A percentile compares a stretch with the other conserved stretches of the same genome.
phyloP scores from a whole-genome alignment of 2,113 vertebrate species.

The Cheilinus undulatus region DNA sequence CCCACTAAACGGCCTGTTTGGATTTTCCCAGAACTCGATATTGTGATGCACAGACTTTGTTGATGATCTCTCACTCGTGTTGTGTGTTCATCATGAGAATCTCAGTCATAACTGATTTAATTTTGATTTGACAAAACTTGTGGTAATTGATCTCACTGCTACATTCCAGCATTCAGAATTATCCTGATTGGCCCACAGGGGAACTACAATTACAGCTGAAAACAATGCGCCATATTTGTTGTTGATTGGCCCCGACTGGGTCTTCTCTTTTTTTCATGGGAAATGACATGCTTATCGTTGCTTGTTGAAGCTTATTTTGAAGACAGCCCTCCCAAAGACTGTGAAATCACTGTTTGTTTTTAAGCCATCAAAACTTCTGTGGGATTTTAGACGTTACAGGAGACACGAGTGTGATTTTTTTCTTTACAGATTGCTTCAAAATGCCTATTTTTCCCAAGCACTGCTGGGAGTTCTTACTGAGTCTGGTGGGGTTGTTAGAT shows the following conservation, averaged over 20 bases:
- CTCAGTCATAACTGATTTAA: constrained; percentile 32
- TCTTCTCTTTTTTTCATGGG: constrained; percentile 47
- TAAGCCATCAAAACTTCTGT: constrained; percentile 18
- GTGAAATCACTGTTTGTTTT: constrained; percentile 30
- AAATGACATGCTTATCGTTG: constrained; percentile 25
- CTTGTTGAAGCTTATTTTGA: constrained; percentile 40
- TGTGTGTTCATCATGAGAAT: constrained; percentile 26
- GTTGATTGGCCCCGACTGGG: constrained; percentile 50
- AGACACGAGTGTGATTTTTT: constrained; percentile 28
- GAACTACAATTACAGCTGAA: constrained; percentile 51
- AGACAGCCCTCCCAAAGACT: constrained; percentile 1
- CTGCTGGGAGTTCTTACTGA: constrained; percentile 43
- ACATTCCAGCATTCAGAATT: constrained; percentile 23
- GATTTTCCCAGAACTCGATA: constrained; percentile 13
- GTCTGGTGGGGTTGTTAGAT: constrained; percentile 61
- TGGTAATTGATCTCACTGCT: constrained; percentile 36
- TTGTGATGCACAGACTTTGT: constrained; percentile 18
- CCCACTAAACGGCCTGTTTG: constrained; percentile 6
- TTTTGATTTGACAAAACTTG: constrained; percentile 40
- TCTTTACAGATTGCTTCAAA: constrained; percentile 37
- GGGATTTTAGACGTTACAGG: constrained; percentile 41
- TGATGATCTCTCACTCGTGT: constrained; percentile 2
- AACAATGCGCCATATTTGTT: constrained; percentile 38
- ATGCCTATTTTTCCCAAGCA: constrained; percentile 20
- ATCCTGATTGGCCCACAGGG: constrained; percentile 58